Conservation (phyloP, 1,140 invertebrate genomes). For the Pogonognathellus flavescens region DNA sequence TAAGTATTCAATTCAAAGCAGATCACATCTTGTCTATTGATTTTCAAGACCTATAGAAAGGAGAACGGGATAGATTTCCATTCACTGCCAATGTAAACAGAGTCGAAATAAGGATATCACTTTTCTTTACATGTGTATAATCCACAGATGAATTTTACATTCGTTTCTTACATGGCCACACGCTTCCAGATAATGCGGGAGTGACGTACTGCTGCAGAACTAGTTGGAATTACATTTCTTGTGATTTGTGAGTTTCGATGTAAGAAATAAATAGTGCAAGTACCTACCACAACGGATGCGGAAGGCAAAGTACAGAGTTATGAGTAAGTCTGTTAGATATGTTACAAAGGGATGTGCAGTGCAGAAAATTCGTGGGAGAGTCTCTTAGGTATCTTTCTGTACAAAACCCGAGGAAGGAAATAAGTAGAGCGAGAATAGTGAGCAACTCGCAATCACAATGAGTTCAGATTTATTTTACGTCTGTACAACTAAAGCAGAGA, state of each 20-base stretch:
- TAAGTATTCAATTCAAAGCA: conserved; percentile 15
- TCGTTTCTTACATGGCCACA: no score
- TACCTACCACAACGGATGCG: background rate
- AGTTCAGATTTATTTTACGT: no score
- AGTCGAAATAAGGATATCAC: background rate
- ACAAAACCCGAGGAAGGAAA: background rate
- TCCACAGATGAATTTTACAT: no score
- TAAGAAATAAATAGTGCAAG: no score
- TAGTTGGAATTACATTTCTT: no score
- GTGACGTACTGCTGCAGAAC: no score
- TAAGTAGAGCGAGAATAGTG: conserved; percentile 13
- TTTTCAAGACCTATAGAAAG: background rate
- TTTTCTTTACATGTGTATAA: background rate
- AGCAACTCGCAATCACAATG: background rate
- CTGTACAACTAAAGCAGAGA: no score
- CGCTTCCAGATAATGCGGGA: no score
- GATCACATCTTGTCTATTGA: background rate
- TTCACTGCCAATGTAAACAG: background rate
- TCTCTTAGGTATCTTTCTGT: background rate
- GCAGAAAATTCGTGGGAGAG: conserved; percentile 4
- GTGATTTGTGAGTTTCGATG: no score
- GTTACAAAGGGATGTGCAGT: conserved; percentile 7
- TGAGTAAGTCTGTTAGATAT: background rate
- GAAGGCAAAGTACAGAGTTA: background rate
- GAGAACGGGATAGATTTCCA: background rate